Evolutionary conservation across 2,888 invertebrate genomes (phyloP).

Genomic region (Anoplius nigerrimus): DNA sequence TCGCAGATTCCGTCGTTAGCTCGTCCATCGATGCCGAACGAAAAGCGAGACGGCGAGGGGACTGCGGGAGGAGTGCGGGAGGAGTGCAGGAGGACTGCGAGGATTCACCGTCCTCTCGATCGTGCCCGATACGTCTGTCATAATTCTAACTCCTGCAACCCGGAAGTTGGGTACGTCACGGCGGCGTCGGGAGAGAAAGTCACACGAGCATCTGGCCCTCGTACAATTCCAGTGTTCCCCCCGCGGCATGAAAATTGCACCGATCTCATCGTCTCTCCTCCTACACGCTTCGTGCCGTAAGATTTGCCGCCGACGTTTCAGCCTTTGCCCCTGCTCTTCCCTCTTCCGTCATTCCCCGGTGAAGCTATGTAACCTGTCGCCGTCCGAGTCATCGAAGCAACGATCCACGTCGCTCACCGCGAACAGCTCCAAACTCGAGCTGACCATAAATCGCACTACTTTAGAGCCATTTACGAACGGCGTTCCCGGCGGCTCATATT

Average conservation of each 20-base stretch:
- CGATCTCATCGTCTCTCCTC: too few relatives aligned
- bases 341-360: too few relatives aligned
- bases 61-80: constrained; percentile 4
- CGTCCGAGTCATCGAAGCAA: too few relatives aligned
- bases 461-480: not conserved
- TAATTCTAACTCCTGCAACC: constrained; percentile 56
- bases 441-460: constrained; percentile 1
- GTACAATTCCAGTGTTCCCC: constrained; percentile 46
- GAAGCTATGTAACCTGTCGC: too few relatives aligned
- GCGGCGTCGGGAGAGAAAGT: constrained; percentile 58
- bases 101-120: constrained; percentile 31
- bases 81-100: constrained; percentile 15
- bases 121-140: constrained; percentile 47
- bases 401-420: too few relatives aligned
- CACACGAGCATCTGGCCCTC: constrained; percentile 50
- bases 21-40: not conserved
- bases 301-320: constrained; percentile 21
- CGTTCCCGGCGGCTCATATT: not conserved
- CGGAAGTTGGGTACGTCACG: constrained; percentile 60
- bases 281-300: too few relatives aligned
- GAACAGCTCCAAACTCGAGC: too few relatives aligned
- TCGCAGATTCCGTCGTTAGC: constrained; percentile 19
- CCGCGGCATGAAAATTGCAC: constrained; percentile 38
- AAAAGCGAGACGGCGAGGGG: constrained; percentile 8
- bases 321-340: not conserved